Evolutionary conservation across 2,797 vertebrate species (phyloP).

Genomic region (Coluber constrictor): DNA sequence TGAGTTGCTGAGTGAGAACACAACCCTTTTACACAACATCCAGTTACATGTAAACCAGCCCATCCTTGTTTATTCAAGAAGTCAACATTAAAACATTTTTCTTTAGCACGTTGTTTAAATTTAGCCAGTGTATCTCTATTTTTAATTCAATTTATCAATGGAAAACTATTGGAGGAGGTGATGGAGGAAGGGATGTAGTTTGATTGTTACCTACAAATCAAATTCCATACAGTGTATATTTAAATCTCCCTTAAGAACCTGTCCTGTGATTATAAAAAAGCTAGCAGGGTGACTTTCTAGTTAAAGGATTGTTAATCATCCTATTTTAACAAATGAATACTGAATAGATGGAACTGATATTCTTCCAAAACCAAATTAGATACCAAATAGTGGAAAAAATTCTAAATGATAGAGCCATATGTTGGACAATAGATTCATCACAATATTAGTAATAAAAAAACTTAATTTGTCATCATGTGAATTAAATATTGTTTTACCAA

Average conservation of each 20-base stretch:
- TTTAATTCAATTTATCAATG: constrained; percentile 19
- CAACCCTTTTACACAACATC: neutral
- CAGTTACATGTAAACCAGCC: neutral
- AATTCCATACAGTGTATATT: constrained; percentile 23
- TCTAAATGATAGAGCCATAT: constrained; percentile 1
- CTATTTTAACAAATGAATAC: constrained; percentile 17
- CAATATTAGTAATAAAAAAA: neutral
- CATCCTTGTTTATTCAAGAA: neutral
- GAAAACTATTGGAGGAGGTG: constrained; percentile 36
- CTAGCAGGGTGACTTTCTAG: constrained; percentile 4
- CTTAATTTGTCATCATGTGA: neutral
- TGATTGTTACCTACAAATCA: constrained; percentile 44
- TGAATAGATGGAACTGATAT: constrained; percentile 5
- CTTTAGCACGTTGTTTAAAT: neutral
- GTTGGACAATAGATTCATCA: constrained; percentile 4
- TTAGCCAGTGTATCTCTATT: neutral
- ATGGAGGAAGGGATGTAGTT: constrained; percentile 31
- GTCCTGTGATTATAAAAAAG: constrained; percentile 13
- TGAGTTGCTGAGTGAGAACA: neutral
- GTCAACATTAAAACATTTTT: neutral
- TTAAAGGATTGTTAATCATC: neutral
- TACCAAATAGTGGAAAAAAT: neutral
- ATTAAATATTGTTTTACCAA: constrained; percentile 11
- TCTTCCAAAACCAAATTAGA: constrained; percentile 15
- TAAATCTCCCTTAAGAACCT: constrained; percentile 5